These are phyloP conservation scores for Chitala chitala DNA, from an alignment of 2,113 vertebrate species.

Conservation along the genomic window DNA sequence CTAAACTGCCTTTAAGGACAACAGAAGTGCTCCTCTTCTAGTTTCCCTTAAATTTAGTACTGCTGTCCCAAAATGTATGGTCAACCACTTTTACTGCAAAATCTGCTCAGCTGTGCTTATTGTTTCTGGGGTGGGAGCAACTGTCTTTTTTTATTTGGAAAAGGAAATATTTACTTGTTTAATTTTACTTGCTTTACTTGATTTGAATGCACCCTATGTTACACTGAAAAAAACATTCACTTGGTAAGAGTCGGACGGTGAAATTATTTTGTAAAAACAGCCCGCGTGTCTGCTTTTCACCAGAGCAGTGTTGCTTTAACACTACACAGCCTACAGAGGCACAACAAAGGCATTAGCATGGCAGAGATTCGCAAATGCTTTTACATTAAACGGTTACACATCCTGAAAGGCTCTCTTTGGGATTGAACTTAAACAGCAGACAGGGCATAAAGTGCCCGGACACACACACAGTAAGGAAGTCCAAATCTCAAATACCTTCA, in stretches of 20 bases:
- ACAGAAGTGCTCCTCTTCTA: too few relatives aligned
- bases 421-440: conserved; percentile 25
- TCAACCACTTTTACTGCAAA: too few relatives aligned
- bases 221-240: too few relatives aligned
- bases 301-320: background rate
- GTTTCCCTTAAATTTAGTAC: too few relatives aligned
- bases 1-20: too few relatives aligned
- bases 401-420: conserved; percentile 30
- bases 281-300: background rate
- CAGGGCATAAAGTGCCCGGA: conserved; percentile 47
- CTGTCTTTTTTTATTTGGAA: too few relatives aligned
- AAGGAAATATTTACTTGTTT: too few relatives aligned
- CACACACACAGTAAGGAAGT: conserved; percentile 31
- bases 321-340: conserved; percentile 31
- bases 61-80: too few relatives aligned
- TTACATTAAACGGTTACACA: conserved; percentile 46
- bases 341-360: conserved; percentile 35
- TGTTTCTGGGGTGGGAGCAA: too few relatives aligned
- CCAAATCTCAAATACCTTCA: conserved; percentile 52
- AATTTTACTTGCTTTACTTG: too few relatives aligned
- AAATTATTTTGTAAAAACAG: background rate
- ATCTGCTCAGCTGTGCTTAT: too few relatives aligned
- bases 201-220: too few relatives aligned
- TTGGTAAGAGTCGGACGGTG: background rate
- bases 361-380: conserved; percentile 39